A percentile compares a stretch with the other conserved stretches of the same genome.
These are phyloP conservation scores for Lycopodina hypogea DNA, from an alignment of 37 sponge, comb jelly and placozoan species.

Conservation along the genomic window DNA sequence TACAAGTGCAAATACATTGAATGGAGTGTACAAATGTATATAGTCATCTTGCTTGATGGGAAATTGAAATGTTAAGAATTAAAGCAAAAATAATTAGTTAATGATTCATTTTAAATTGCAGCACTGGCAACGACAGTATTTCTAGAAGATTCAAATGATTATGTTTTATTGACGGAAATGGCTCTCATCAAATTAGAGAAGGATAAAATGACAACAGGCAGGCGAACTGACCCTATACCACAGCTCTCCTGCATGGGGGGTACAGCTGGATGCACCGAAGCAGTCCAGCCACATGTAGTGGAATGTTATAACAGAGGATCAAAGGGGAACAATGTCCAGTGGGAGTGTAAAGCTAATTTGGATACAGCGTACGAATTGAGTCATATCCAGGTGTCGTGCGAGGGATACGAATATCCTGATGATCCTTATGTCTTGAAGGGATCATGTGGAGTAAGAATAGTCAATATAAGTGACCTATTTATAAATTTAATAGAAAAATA, in stretches of 20 bases:
- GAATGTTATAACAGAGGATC: constrained; percentile 79
- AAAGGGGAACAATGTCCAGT: constrained; percentile 82
- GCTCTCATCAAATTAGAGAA: constrained; percentile 66
- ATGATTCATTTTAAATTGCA: too few species aligned
- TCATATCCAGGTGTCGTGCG: constrained; percentile 80
- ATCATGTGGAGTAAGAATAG: constrained; percentile 80
- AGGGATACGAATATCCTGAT: constrained; percentile 85
- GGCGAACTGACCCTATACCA: constrained; percentile 69
- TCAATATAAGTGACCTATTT: too few species aligned
- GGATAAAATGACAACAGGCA: constrained; percentile 76
- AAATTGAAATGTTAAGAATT: too few species aligned
- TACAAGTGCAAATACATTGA: too few species aligned
- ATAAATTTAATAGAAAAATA: too few species aligned
- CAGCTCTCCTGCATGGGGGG: constrained; percentile 89
- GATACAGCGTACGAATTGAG: constrained; percentile 75
- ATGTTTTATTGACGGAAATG: constrained; percentile 63
- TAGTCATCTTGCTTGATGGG: too few species aligned
- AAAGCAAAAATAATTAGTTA: too few species aligned
- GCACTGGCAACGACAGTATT: too few species aligned
- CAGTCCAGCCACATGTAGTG: constrained; percentile 65
- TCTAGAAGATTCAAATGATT: constrained; percentile 47
- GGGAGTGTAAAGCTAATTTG: constrained; percentile 92
- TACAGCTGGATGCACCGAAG: constrained; percentile 58
- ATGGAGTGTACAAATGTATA: too few species aligned
- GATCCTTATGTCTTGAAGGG: constrained; percentile 86